phyloP scores from a whole-genome alignment of 1,140 invertebrate species.

The Metopolophium dirhodum region DNA sequence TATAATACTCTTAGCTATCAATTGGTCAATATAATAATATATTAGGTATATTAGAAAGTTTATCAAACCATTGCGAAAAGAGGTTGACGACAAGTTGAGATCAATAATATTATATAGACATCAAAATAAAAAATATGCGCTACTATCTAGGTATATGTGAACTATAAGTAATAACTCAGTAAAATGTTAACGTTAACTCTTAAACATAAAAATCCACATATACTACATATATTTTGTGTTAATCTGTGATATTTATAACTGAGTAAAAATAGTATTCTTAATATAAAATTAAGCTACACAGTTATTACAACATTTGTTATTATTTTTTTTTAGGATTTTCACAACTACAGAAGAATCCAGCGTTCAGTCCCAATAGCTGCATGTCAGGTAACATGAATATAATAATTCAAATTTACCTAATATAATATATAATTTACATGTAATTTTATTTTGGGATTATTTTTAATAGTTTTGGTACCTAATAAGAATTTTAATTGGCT shows the following conservation, averaged over 20 bases:
- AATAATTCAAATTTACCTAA: background rate
- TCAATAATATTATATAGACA: background rate
- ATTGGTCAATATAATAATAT: background rate
- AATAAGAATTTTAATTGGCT: background rate
- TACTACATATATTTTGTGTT: background rate
- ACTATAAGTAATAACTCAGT: background rate
- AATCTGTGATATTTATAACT: background rate
- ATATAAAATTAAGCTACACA: background rate
- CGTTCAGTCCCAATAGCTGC: conserved; percentile 52
- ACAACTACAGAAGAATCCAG: conserved; percentile 52
- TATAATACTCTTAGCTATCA: background rate
- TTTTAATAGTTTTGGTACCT: background rate
- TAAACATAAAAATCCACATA: background rate
- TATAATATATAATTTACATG: background rate
- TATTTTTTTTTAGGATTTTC: conserved; percentile 40
- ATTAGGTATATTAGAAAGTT: background rate
- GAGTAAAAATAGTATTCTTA: background rate
- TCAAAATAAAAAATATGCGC: background rate
- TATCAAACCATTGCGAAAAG: background rate
- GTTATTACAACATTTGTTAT: background rate
- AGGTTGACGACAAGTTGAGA: background rate
- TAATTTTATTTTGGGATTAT: background rate
- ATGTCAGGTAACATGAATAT: conserved; percentile 45
- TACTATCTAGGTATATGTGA: no score
- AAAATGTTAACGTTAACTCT: background rate